phyloP scores from a whole-genome alignment of 1,140 invertebrate genomes.

The Megalonaias nervosa region DNA sequence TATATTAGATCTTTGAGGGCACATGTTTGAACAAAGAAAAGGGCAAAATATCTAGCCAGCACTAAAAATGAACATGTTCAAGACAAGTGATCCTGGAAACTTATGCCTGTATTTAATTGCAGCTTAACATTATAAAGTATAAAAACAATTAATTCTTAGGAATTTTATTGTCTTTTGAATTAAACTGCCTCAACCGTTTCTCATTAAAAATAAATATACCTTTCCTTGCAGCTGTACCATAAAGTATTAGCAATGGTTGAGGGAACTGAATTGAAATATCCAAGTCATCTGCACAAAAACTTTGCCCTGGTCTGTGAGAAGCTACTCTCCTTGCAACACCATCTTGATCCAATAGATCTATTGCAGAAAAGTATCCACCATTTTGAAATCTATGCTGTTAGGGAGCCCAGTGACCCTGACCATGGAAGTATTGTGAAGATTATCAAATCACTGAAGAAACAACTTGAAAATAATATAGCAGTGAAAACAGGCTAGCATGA shows the following conservation, averaged over 20 bases:
- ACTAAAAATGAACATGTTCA: too few species aligned
- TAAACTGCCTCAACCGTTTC: too few species aligned
- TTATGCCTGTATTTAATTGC: too few species aligned
- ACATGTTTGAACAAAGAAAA: too few species aligned
- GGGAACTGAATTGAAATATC: conserved; percentile 17
- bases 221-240: conserved; percentile 46
- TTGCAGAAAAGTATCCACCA: conserved; percentile 50
- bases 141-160: too few species aligned
- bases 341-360: conserved; percentile 35
- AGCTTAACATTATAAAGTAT: too few species aligned
- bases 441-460: conserved; percentile 39
- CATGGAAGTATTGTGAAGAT: conserved; percentile 39
- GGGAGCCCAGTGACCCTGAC: conserved; percentile 45
- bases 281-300: conserved; percentile 66
- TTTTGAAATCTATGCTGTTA: conserved; percentile 51
- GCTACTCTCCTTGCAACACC: conserved; percentile 40
- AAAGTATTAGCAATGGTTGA: conserved; percentile 36
- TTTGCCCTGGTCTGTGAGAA: conserved; percentile 64
- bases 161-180: too few species aligned
- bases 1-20: too few species aligned
- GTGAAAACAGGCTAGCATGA: too few species aligned
- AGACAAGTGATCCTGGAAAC: too few species aligned
- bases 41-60: too few species aligned
- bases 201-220: neutral
- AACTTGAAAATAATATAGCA: too few species aligned